Conservation (phyloP, 2,797 vertebrate species). For the Sebastes trivittatus region DNA sequence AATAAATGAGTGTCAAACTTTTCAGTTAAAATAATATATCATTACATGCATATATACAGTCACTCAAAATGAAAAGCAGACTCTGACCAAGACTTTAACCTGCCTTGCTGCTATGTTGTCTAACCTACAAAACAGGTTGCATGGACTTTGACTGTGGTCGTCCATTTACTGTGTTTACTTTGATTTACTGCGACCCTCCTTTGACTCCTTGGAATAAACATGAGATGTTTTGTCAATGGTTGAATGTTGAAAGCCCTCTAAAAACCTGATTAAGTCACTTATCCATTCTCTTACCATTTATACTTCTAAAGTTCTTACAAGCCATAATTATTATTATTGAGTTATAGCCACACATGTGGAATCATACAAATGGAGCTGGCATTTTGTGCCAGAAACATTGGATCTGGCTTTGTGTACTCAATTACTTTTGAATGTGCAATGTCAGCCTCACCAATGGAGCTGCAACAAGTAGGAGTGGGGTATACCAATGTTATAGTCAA, state of each 20-base stretch:
- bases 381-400: neutral
- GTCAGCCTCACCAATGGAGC: neutral
- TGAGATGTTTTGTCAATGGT: neutral
- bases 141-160: neutral
- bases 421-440: neutral
- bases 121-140: neutral
- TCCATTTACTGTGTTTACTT: neutral
- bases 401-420: neutral
- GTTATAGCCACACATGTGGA: neutral
- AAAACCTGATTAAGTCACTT: neutral
- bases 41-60: neutral
- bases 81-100: neutral
- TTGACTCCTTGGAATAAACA: neutral
- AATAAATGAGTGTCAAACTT: neutral
- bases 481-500: neutral
- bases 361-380: neutral
- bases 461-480: neutral
- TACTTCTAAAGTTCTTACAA: neutral
- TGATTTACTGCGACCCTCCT: neutral
- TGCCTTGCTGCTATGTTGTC: neutral
- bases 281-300: neutral
- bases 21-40: neutral
- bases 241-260: neutral
- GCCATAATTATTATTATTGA: neutral
- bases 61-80: neutral